Base-by-base conservation (phyloP, 2,888 invertebrate genomes). In the Alloplasta piceator region DNA sequence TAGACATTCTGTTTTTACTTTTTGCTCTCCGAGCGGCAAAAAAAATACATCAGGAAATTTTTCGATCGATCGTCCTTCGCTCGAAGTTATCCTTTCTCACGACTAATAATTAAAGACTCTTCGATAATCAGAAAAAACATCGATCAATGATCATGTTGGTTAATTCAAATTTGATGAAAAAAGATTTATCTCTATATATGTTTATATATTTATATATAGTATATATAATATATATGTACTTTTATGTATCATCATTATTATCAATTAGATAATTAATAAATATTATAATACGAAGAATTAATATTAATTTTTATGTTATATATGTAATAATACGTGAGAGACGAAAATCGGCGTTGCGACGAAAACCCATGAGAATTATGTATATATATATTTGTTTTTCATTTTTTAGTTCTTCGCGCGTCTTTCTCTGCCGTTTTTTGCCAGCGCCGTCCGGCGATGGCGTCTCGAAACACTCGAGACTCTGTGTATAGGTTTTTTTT, bases 141-240 rank as follows among this genome's bases (percentile, higher is more conserved):
- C 66, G 73, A 71, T 75, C 55, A 64, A 80, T 58, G 41, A 63
- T 60, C 60, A 16, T 48, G 39, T 66, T 75, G 38, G 83, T 85
- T 76, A 78, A 87, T 87, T 86, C 83, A 87, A 88, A 88, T 83
- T 85, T 82, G 78, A 84, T 85, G 84, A 83, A 85, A 86, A 83
- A 82, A 78, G 85, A 86, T 85, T 74, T 83, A 82, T 83, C 82
- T 68, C 70, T 76, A 68, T 58, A 46, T 71, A 60, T n/a, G n/a
- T 66, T 60, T 73, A 77, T 66, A 58, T 71, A 56, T 76, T 48
- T n/a, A 60, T 52, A 72, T n/a, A n/a, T n/a, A n/a, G n/a, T n/a
- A n/a, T n/a, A n/a, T n/a, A n/a, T n/a, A n/a, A n/a, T n/a, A n/a
- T n/a, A n/a, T n/a, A n/a, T n/a, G 72, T 76, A 61, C 66, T 26